Conservation (phyloP, 1,140 invertebrate species). For the Protaetia brevitarsis region DNA sequence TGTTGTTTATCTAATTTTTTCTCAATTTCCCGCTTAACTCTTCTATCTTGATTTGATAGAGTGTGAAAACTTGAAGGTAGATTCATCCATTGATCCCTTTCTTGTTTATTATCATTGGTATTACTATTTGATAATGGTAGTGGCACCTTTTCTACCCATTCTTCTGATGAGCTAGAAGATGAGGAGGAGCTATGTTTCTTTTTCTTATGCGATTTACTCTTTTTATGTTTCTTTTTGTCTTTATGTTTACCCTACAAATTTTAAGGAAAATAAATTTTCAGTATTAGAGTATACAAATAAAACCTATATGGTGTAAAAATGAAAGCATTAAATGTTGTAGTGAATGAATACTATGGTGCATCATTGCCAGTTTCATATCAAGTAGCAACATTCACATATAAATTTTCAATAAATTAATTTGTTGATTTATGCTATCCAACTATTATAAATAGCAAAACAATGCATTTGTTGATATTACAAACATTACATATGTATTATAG, state of each 20-base stretch:
- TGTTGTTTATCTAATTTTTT: slow-evolving; percentile 52
- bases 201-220: slow-evolving; percentile 35
- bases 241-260: slow-evolving; percentile 39
- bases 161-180: slow-evolving; percentile 31
- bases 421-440: too few species aligned
- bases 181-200: slow-evolving; percentile 26
- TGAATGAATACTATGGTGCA: too few species aligned
- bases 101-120: not conserved
- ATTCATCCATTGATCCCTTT: slow-evolving; percentile 54
- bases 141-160: slow-evolving; percentile 44
- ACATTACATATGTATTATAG: too few species aligned
- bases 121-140: not conserved
- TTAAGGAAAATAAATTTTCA: not conserved
- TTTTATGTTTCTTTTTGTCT: slow-evolving; percentile 37
- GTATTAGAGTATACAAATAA: too few species aligned
- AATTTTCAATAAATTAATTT: too few species aligned
- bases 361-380: too few species aligned
- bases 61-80: slow-evolving; percentile 47
- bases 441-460: too few species aligned
- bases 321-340: too few species aligned
- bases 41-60: slow-evolving; percentile 46
- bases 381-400: too few species aligned
- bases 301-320: too few species aligned
- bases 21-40: slow-evolving; percentile 32
- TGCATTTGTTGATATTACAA: too few species aligned